Percentiles rank a stretch among this genome's conserved stretches.
Conservation (phyloP, 2,888 invertebrate genomes). For the Dryococelus australis region DNA sequence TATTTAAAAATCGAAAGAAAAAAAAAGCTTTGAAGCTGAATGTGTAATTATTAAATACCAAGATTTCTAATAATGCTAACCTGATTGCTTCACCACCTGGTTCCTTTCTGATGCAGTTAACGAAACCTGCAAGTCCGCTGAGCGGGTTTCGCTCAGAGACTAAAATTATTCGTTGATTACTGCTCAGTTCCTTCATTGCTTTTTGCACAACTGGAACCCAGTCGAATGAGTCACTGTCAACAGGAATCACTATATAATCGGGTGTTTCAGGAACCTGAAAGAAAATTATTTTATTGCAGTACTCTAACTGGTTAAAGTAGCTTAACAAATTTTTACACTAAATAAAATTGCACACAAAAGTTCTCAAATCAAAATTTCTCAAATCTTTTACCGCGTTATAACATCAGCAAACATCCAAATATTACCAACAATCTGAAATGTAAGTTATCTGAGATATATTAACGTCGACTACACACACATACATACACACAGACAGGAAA, state of each 20-base stretch:
- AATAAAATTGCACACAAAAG: too few species aligned
- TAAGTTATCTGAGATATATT: too few species aligned
- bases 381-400: too few species aligned
- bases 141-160: conserved; percentile 71
- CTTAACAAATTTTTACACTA: background rate
- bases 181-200: conserved; percentile 48
- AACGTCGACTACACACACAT: too few species aligned
- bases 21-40: too few species aligned
- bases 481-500: too few species aligned
- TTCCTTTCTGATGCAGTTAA: conserved; percentile 86
- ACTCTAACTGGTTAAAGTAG: background rate
- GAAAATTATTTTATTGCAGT: background rate
- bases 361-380: too few species aligned
- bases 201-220: conserved; percentile 62
- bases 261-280: background rate
- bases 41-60: too few species aligned
- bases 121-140: conserved; percentile 86
- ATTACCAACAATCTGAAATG: too few species aligned
- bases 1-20: too few species aligned
- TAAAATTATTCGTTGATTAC: conserved; percentile 66
- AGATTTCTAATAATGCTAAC: conserved; percentile 47
- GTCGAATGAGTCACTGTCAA: conserved; percentile 58
- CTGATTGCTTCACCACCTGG: conserved; percentile 70
- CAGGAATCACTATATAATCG: conserved; percentile 56
- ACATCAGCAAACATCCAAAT: too few species aligned